phyloP scores from a whole-genome alignment of 2,888 invertebrate genomes.

The Podotricha telesiphe region DNA sequence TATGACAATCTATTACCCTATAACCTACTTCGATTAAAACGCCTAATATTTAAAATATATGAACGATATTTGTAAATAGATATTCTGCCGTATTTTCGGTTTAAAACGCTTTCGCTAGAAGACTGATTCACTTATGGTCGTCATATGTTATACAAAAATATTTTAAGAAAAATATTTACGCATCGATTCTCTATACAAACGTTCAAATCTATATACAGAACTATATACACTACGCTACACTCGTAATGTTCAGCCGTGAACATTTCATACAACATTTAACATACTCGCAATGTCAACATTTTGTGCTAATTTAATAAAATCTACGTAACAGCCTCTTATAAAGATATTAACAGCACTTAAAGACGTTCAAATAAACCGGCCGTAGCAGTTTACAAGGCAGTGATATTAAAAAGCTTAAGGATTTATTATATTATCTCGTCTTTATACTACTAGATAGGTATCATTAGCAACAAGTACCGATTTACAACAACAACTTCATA shows the following conservation, averaged over 20 bases:
- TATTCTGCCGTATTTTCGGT: constrained; percentile 8
- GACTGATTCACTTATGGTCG: constrained; percentile 46
- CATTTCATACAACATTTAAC: background rate
- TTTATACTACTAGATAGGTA: constrained; percentile 11
- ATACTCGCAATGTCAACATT: constrained; percentile 8
- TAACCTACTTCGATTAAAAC: constrained; percentile 12
- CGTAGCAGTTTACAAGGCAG: constrained; percentile 33
- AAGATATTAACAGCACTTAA: constrained; percentile 9
- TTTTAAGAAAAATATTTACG: constrained; percentile 73
- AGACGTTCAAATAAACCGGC: constrained; percentile 19
- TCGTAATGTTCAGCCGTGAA: constrained; percentile 18
- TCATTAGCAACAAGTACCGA: constrained; percentile 38
- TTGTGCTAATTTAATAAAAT: constrained; percentile 32
- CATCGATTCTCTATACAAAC: constrained; percentile 72
- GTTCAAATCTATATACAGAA: constrained; percentile 65
- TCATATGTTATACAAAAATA: constrained; percentile 72
- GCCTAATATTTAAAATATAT: constrained; percentile 30
- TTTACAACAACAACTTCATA: constrained; percentile 32
- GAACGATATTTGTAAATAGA: constrained; percentile 30
- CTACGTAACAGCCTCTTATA: constrained; percentile 8
- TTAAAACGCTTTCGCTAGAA: constrained; percentile 28
- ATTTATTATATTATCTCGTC: background rate
- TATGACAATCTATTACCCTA: constrained; percentile 2
- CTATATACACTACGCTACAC: constrained; percentile 63
- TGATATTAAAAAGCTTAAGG: constrained; percentile 30